Conservation (phyloP, 2,888 invertebrate genomes). For the Ochropleura plecta region DNA sequence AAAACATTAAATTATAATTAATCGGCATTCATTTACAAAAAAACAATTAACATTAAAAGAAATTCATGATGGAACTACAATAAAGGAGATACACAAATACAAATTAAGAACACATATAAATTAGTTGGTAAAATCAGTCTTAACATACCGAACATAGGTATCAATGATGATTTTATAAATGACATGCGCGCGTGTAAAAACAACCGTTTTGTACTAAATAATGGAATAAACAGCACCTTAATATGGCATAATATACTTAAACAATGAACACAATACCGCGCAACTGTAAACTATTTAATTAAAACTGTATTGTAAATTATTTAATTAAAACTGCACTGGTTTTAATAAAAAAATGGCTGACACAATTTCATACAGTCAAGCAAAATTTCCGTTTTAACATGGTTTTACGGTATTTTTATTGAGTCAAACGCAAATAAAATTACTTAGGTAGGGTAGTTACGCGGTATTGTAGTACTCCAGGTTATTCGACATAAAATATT, state of each 20-base stretch:
- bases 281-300: conserved; percentile 25
- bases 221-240: conserved; percentile 84
- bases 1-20: conserved; percentile 61
- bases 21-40: conserved; percentile 58
- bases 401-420: conserved; percentile 8
- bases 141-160: conserved; percentile 70
- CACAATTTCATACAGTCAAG: conserved; percentile 15
- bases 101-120: conserved; percentile 73
- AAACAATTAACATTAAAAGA: conserved; percentile 53
- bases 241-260: conserved; percentile 73
- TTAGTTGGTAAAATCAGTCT: conserved; percentile 84
- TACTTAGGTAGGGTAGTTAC: conserved; percentile 14
- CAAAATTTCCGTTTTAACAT: conserved; percentile 16
- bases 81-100: conserved; percentile 67
- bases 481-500: conserved; percentile 61
- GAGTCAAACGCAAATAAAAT: conserved; percentile 12
- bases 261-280: conserved; percentile 63
- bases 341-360: not conserved
- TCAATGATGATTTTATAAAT: conserved; percentile 64
- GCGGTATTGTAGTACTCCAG: conserved; percentile 56
- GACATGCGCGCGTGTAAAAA: conserved; percentile 69
- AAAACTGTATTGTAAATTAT: not conserved
- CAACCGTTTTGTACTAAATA: conserved; percentile 78
- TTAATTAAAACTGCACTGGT: conserved; percentile 10
- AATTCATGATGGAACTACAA: conserved; percentile 59